Conservation (phyloP, 2,113 vertebrate genomes). For the Leptodactylus fuscus region DNA sequence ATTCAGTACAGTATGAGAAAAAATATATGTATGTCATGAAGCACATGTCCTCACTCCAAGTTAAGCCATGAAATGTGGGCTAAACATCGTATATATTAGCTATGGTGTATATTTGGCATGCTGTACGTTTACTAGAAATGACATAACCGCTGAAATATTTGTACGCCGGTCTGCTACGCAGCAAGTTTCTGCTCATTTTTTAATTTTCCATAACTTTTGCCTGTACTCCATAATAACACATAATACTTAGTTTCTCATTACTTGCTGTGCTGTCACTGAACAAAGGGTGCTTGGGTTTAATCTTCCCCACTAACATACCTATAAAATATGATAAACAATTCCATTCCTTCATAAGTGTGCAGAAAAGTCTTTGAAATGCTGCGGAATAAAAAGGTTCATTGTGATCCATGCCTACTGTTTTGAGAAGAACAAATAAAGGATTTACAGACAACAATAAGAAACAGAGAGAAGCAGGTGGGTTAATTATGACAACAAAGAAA, state of each 20-base stretch:
- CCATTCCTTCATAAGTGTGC: background rate
- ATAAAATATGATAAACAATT: constrained; percentile 67
- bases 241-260: background rate
- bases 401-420: constrained; percentile 27
- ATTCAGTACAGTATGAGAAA: too few species aligned
- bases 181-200: background rate
- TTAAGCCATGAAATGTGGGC: too few species aligned
- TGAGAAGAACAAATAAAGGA: constrained; percentile 39
- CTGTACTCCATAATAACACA: background rate
- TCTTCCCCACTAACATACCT: constrained; percentile 62
- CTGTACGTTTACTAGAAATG: background rate
- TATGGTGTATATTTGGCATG: background rate
- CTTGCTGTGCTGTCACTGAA: background rate
- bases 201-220: background rate
- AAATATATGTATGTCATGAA: too few species aligned
- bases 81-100: background rate
- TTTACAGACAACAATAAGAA: constrained; percentile 44
- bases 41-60: too few species aligned
- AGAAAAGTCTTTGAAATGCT: constrained; percentile 36
- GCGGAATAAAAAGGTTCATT: constrained; percentile 24
- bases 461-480: constrained; percentile 12
- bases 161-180: background rate
- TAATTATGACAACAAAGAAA: constrained; percentile 42
- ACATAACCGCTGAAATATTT: background rate
- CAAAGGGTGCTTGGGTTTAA: constrained; percentile 63